Evolutionary conservation across 2,888 invertebrate genomes (phyloP).

Genomic region (Camponotus fellah): DNA sequence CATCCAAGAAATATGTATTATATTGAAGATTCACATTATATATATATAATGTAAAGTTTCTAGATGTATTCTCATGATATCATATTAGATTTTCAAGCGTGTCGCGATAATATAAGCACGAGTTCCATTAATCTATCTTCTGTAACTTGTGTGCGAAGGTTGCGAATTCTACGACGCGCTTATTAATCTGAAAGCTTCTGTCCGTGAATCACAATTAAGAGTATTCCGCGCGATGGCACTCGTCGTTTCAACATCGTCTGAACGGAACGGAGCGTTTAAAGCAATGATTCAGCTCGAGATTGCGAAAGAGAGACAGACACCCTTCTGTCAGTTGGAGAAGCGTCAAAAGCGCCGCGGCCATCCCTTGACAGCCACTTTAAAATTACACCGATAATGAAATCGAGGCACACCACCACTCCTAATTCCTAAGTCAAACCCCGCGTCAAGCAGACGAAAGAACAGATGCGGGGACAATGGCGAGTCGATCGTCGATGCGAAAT

Average conservation of each 20-base stretch:
- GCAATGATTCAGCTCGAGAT: conserved; percentile 77
- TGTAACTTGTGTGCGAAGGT: background rate
- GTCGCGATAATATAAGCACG: background rate
- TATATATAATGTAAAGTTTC: background rate
- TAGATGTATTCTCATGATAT: background rate
- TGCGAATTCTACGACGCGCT: conserved; percentile 22
- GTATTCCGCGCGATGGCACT: conserved; percentile 62
- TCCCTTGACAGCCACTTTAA: conserved; percentile 85
- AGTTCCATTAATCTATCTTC: background rate
- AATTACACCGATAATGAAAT: conserved; percentile 86
- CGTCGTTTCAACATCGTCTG: conserved; percentile 53
- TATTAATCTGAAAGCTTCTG: conserved; percentile 66
- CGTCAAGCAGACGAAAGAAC: conserved; percentile 80
- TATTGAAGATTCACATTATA: background rate
- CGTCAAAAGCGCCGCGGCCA: conserved; percentile 76
- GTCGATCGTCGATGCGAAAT: conserved; percentile 83
- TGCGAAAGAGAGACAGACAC: conserved; percentile 62
- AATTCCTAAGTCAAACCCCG: conserved; percentile 81
- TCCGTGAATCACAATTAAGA: conserved; percentile 56
- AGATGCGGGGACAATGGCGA: conserved; percentile 84
- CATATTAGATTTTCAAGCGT: background rate
- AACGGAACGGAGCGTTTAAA: conserved; percentile 73
- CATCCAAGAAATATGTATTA: conserved; percentile 3
- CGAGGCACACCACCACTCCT: conserved; percentile 78
- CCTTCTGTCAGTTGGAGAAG: conserved; percentile 76